phyloP scores from a whole-genome alignment of 2,888 invertebrate species.

The Sipha maydis region DNA sequence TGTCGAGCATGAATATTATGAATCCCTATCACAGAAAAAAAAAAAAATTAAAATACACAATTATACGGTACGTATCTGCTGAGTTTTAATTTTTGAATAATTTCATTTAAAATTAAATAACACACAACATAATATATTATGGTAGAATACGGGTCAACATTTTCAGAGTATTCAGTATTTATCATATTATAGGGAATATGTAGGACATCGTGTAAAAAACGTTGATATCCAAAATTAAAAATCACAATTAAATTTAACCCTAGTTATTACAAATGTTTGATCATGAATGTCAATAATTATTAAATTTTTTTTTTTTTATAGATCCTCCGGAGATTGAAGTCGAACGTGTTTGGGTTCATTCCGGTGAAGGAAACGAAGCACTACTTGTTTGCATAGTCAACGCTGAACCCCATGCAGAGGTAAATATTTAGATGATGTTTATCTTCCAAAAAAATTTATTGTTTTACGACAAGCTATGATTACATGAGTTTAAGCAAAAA shows the following conservation, averaged over 20 bases:
- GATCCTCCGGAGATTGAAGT: slow-evolving; percentile 74
- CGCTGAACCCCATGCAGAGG: slow-evolving; percentile 76
- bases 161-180: no score
- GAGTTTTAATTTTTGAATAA: no score
- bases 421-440: slow-evolving; percentile 68
- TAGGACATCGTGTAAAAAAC: not conserved
- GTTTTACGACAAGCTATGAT: not conserved
- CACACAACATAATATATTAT: not conserved
- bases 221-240: not conserved
- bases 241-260: not conserved
- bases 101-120: not conserved
- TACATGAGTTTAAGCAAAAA: no score
- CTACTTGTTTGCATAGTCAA: slow-evolving; percentile 77
- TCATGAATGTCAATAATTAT: not conserved
- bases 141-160: no score
- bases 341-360: slow-evolving; percentile 75
- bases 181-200: not conserved
- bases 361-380: slow-evolving; percentile 76
- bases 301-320: slow-evolving; percentile 66
- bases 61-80: no score
- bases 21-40: not conserved
- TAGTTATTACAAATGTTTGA: not conserved
- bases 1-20: not conserved
- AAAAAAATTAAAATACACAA: no score
- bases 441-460: not conserved